phyloP scores from a whole-genome alignment of 35 echinoderm and acorn worm species.

The Chiridota heheva region DNA sequence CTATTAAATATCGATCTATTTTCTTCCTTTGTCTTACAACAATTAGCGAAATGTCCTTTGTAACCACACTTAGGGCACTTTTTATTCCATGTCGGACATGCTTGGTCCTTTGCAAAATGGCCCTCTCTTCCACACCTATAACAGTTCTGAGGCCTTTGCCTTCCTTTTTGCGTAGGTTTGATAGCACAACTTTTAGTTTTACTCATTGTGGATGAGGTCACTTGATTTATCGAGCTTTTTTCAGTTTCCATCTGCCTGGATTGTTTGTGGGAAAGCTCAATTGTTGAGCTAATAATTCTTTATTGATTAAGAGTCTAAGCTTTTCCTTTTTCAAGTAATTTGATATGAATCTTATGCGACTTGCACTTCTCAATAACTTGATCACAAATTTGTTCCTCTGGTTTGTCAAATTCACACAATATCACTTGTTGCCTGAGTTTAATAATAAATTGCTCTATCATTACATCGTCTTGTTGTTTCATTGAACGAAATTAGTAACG shows the following conservation, averaged over 20 bases:
- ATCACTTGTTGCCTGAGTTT: conserved; percentile 27
- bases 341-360: conserved; percentile 38
- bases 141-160: conserved; percentile 12
- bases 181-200: not conserved
- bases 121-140: conserved; percentile 49
- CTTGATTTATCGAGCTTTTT: not conserved
- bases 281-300: conserved; percentile 43
- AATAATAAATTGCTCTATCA: conserved; percentile 51
- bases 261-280: conserved; percentile 40
- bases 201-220: not conserved
- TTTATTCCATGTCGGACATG: conserved; percentile 52
- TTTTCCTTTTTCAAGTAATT: conserved; percentile 47
- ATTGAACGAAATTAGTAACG: conserved; percentile 51
- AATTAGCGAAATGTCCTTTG: conserved; percentile 39
- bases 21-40: conserved; percentile 49
- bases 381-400: conserved; percentile 16
- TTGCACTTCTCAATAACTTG: conserved; percentile 66
- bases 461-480: conserved; percentile 43
- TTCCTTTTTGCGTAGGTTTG: not conserved
- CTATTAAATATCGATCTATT: not conserved
- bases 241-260: conserved; percentile 23
- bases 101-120: conserved; percentile 59
- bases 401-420: conserved; percentile 20
- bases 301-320: conserved; percentile 41
- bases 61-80: conserved; percentile 55